These are phyloP conservation scores for Edolisoma coerulescens DNA, from an alignment of 2,113 vertebrate species.

Conservation along the genomic window DNA sequence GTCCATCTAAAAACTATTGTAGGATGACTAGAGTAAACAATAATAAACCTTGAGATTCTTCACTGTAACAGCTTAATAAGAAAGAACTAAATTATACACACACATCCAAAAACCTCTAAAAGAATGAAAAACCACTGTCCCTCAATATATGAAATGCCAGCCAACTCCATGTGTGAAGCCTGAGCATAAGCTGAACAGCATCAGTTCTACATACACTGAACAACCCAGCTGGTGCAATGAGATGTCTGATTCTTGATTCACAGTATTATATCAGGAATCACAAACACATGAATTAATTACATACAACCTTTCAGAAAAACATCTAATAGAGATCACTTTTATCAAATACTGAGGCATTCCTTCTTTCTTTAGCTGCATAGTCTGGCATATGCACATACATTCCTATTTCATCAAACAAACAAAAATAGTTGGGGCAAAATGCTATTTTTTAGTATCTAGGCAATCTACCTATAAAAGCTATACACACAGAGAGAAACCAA, in stretches of 20 bases:
- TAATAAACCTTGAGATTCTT: background rate
- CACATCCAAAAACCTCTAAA: background rate
- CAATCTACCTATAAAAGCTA: background rate
- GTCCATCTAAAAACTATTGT: background rate
- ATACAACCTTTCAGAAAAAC: background rate
- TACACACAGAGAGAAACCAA: background rate
- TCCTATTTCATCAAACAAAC: background rate
- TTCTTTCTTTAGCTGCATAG: background rate
- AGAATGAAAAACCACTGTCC: background rate
- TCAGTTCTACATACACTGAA: background rate
- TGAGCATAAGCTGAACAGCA: background rate
- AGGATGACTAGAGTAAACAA: background rate
- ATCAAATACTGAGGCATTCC: background rate
- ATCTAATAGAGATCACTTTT: background rate
- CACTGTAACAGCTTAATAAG: background rate
- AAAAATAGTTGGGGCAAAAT: background rate
- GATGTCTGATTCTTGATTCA: background rate
- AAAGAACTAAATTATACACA: background rate
- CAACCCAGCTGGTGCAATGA: background rate
- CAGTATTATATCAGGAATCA: background rate
- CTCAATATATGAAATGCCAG: background rate
- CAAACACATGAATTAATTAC: background rate
- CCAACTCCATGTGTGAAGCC: background rate
- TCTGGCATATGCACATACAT: background rate
- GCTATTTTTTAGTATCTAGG: background rate